Base-by-base conservation (phyloP, 2,888 invertebrate species). In the Julus scandinavius region DNA sequence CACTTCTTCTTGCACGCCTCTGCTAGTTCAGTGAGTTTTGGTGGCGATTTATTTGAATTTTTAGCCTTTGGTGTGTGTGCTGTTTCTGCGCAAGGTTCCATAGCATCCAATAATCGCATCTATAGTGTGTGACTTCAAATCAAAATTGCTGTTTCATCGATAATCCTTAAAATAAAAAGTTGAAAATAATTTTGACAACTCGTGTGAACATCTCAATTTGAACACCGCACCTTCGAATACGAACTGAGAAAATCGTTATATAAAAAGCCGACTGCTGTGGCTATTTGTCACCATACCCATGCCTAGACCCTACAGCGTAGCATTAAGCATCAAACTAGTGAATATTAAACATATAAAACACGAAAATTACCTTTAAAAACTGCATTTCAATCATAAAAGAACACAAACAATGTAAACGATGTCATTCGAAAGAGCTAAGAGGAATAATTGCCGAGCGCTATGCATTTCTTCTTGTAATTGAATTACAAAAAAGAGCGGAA, bases 391-490 rank as follows among this genome's bases (percentile, higher is more conserved):
- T 17, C 17, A 63, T 63, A 63, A n/a, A 63, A 63, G n/a, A 13
- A 63, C n/a, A 17, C n/a, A 63, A 63, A 63, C 58, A 63, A 63
- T n/a, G 58, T 63, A 63, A 63, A 63, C 58, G 58, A 63, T 63
- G 17, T 63, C n/a, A 5, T 63, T 63, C n/a, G 58, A n/a, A 63
- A 63, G n/a, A 13, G 58, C 58, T 63, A 3, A 15, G 11, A 9
- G 11, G 11, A 54, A 54, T 6, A 15, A 54, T 63, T n/a, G n/a
- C 58, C 3, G n/a, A 63, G n/a, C 58, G 17, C 58, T 63, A 7
- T 15, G 54, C 2, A 54, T 13, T 15, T 13, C 9, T 54, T 54
- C 13, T 54, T 11, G 15, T 7, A 54, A 54, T 9, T 54, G 4
- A 7, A 54, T 54, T 9, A 54, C 2, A 54, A 54, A 54, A 54